A percentile compares a stretch with the other conserved stretches of the same genome.
Conservation (phyloP, 1,140 invertebrate genomes). For the Cyrtorhinus lividipennis region DNA sequence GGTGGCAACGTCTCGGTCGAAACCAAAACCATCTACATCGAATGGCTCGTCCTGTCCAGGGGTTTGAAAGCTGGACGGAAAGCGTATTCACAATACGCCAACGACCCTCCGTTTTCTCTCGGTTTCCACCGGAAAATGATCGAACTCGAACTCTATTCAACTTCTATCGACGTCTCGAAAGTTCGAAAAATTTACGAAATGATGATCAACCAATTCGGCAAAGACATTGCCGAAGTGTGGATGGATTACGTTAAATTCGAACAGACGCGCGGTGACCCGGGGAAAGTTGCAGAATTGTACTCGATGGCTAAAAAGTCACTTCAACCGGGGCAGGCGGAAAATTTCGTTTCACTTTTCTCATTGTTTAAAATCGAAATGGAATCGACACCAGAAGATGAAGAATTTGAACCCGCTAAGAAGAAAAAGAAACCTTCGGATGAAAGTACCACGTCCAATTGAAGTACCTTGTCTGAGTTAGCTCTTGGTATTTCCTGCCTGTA, state of each 20-base stretch:
- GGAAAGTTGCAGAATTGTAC: slow-evolving; percentile 32
- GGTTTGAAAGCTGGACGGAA: slow-evolving; percentile 33
- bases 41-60: slow-evolving; percentile 32
- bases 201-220: slow-evolving; percentile 36
- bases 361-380: background rate
- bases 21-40: slow-evolving; percentile 35
- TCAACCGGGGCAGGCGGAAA: slow-evolving; percentile 27
- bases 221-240: slow-evolving; percentile 37
- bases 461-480: too few relatives aligned
- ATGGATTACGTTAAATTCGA: slow-evolving; percentile 42
- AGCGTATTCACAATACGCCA: slow-evolving; percentile 30
- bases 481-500: too few relatives aligned
- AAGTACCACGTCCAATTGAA: too few relatives aligned
- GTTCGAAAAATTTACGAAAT: slow-evolving; percentile 33
- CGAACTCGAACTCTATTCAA: slow-evolving; percentile 34
- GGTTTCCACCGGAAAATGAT: slow-evolving; percentile 38
- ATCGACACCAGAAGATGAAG: background rate
- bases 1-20: slow-evolving; percentile 28
- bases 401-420: background rate
- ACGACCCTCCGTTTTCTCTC: slow-evolving; percentile 32
- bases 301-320: slow-evolving; percentile 36
- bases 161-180: slow-evolving; percentile 29
- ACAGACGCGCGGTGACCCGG: slow-evolving; percentile 33
- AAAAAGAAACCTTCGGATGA: too few relatives aligned
- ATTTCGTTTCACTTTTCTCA: slow-evolving; percentile 25